Evolutionary conservation across 2,797 vertebrate species (phyloP).

Genomic region (Poecilia gillii): DNA sequence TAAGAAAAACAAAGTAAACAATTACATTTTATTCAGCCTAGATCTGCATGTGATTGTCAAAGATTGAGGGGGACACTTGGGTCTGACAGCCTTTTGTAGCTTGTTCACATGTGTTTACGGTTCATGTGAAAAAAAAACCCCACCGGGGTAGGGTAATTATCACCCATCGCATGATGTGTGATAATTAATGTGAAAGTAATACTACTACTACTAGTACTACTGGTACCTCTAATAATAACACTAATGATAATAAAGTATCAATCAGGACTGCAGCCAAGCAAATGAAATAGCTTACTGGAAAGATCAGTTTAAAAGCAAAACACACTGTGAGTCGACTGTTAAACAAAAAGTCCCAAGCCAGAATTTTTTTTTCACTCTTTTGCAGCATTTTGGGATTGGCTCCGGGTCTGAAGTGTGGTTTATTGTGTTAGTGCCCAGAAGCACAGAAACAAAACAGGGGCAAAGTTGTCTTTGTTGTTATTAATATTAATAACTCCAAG

Average conservation of each 20-base stretch:
- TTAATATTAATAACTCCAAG: slow-evolving; percentile 1
- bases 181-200: too few species aligned
- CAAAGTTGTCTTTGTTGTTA: not conserved
- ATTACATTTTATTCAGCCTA: not conserved
- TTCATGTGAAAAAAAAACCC: too few species aligned
- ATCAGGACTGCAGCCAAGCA: not conserved
- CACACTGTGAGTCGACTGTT: not conserved
- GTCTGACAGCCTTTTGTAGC: slow-evolving; percentile 3
- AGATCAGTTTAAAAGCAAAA: not conserved
- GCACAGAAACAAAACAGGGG: not conserved
- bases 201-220: too few species aligned
- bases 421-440: not conserved
- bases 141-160: too few species aligned
- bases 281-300: not conserved
- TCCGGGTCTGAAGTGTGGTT: not conserved
- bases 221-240: not conserved
- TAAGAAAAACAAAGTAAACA: not conserved
- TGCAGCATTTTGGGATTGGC: not conserved
- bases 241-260: not conserved
- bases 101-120: not conserved
- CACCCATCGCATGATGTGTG: too few species aligned
- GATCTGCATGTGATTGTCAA: not conserved
- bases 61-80: not conserved
- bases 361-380: not conserved
- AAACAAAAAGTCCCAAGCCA: not conserved